Evolutionary conservation across 1,140 invertebrate genomes (phyloP), one percentile per base, ranked within the genome.

Genomic region (Cydia splendana): DNA sequence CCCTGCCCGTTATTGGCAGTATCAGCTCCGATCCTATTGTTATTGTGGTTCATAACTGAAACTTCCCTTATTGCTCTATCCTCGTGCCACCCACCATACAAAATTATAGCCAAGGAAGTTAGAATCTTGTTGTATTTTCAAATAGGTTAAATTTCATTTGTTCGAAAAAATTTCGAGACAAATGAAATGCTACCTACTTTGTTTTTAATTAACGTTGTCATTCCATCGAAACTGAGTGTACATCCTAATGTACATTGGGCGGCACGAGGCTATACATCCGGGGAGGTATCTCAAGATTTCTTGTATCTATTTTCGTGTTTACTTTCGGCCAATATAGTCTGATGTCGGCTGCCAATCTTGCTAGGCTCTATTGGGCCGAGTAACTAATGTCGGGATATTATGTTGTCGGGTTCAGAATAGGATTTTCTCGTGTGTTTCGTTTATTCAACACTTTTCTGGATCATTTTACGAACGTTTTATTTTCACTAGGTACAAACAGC

Each of bases 241-340:
- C 30, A 30, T 30, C 30, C 30, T 30, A 30, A 30, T 30, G 30
- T 30, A 30, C 30, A 30, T 30, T 30, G 30, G 30, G 30, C 30
- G 30, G 30, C 30, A 30, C 30, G 30, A 4, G 30, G 30, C 30
- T 24, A 45, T 48, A 48, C 13, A 48, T 48, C 10, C 4, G 13
- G 0, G 45, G 45, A 15, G 15, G 4, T 15, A 48, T 48, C 10
- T 45, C 13, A 57, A 57, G 57, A 62, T 62, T 62, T 24, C 57
- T 62, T 62, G 57, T 62, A 62, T 62, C 51, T 53, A 53, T 53
- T 62, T 62, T 12, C 20, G 7, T 62, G 57, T 62, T 62, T 62
- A 24, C 20, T 62, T 20, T 62, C 57, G 20, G 57, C 57, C 57
- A 18, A 62, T 62, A 24, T 24, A 18, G 57, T 53, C 51, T 53